Conservation (phyloP, 1,140 invertebrate species). For the Euschistus heros region DNA sequence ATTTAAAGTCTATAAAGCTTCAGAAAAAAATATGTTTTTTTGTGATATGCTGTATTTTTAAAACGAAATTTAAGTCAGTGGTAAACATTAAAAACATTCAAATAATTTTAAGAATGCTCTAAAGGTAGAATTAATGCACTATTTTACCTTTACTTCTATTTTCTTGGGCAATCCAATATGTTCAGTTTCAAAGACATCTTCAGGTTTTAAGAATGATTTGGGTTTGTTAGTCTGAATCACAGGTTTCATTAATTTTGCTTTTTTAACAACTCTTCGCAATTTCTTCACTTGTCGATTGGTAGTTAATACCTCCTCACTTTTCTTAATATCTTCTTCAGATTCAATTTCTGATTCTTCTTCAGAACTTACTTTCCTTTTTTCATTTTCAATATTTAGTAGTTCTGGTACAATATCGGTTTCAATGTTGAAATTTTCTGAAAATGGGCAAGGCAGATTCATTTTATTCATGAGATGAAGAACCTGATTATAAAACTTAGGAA, state of each 20-base stretch:
- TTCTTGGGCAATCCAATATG: constrained; percentile 3
- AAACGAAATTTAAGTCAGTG: no score
- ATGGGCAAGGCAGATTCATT: constrained; percentile 85
- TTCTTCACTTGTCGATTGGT: constrained; percentile 46
- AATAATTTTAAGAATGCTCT: no score
- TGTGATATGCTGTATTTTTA: no score
- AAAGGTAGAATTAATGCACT: no score
- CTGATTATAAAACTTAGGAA: constrained; percentile 74
- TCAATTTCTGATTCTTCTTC: constrained; percentile 73
- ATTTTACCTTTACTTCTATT: constrained; percentile 12
- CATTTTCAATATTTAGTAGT: constrained; percentile 22
- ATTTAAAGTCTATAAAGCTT: no score
- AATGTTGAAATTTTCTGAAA: constrained; percentile 44
- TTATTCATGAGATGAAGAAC: constrained; percentile 89
- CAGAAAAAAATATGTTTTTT: no score
- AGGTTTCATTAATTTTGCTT: constrained; percentile 49
- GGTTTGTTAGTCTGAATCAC: constrained; percentile 34
- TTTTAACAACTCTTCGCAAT: constrained; percentile 45
- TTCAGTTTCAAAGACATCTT: constrained; percentile 52
- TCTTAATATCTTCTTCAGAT: constrained; percentile 48
- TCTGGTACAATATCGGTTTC: constrained; percentile 27
- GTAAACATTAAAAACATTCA: no score
- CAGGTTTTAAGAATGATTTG: constrained; percentile 41
- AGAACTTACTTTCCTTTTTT: constrained; percentile 24
- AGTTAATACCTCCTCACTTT: constrained; percentile 35